phyloP scores from a whole-genome alignment of 2,797 vertebrate genomes.

The Acridotheres tristis region DNA sequence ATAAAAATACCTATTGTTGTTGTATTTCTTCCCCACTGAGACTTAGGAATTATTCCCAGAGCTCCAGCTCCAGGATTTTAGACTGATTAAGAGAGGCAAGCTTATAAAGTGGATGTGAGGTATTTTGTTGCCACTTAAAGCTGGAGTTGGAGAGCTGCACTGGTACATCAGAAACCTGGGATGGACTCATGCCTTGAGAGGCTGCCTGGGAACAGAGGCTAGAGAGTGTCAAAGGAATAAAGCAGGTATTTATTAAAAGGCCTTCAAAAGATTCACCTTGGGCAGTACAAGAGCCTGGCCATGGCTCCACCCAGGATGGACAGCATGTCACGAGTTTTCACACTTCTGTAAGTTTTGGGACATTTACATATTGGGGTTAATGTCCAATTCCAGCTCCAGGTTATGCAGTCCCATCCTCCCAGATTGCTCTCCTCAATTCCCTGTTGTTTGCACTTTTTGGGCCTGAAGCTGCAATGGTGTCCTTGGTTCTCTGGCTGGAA shows the following conservation, averaged over 20 bases:
- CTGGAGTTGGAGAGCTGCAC: background rate
- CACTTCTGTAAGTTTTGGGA: background rate
- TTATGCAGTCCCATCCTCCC: background rate
- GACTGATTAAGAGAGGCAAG: background rate
- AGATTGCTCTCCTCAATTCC: accelerated
- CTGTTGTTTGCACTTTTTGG: too few relatives aligned
- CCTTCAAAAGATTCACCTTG: background rate
- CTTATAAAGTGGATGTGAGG: background rate
- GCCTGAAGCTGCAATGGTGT: background rate
- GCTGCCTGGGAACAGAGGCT: background rate
- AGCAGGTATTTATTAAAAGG: background rate
- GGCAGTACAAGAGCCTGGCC: background rate
- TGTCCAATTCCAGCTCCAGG: background rate
- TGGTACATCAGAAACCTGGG: background rate
- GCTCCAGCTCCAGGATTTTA: background rate
- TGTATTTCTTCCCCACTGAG: background rate
- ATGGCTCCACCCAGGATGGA: background rate
- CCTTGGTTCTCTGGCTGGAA: background rate
- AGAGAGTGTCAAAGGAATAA: background rate
- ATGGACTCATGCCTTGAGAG: background rate
- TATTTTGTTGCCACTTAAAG: background rate
- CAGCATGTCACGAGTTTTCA: accelerated
- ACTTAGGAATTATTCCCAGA: background rate
- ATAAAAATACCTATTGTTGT: background rate
- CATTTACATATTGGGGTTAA: background rate